Percentiles rank a stretch among this genome's conserved stretches.
Evolutionary conservation across 53 echinoderm and acorn worm genomes (phyloP).

Genomic region (Actinopyga echinites): DNA sequence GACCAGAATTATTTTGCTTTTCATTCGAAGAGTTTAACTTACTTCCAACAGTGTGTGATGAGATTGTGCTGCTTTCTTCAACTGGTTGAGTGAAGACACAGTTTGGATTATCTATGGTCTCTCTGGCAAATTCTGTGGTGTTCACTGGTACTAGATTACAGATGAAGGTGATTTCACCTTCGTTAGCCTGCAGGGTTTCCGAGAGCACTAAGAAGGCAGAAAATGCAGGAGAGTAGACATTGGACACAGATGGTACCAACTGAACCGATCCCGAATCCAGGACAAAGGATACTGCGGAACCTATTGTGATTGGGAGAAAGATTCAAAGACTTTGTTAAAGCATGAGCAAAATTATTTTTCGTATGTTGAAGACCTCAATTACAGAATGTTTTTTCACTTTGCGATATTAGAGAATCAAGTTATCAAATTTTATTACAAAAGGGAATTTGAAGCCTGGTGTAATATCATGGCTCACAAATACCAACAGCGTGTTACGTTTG

Average conservation of each 20-base stretch:
- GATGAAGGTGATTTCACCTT: conserved; percentile 65
- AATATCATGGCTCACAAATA: too few relatives aligned
- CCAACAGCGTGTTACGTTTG: too few relatives aligned
- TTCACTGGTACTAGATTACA: conserved; percentile 67
- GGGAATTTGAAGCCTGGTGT: too few relatives aligned
- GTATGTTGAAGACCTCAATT: too few relatives aligned
- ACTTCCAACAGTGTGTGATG: conserved; percentile 10
- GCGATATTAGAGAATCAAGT: too few relatives aligned
- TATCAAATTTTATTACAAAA: too few relatives aligned
- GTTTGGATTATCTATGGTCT: conserved; percentile 49
- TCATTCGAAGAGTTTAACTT: not conserved
- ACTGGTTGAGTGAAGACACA: conserved; percentile 63
- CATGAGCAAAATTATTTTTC: too few relatives aligned
- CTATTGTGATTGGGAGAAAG: not conserved
- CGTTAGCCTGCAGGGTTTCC: conserved; percentile 51
- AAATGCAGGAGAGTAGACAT: conserved; percentile 52
- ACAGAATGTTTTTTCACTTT: too few relatives aligned
- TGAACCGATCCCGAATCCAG: conserved; percentile 72
- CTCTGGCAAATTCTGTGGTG: conserved; percentile 51
- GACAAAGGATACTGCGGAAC: conserved; percentile 53
- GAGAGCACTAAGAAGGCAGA: conserved; percentile 67
- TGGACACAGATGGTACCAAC: conserved; percentile 66
- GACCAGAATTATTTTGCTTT: not conserved
- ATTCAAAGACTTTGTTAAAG: too few relatives aligned
- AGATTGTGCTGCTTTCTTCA: conserved; percentile 37